Base-by-base conservation (phyloP, 2,888 invertebrate genomes). In the Meiosimyza platycephala region DNA sequence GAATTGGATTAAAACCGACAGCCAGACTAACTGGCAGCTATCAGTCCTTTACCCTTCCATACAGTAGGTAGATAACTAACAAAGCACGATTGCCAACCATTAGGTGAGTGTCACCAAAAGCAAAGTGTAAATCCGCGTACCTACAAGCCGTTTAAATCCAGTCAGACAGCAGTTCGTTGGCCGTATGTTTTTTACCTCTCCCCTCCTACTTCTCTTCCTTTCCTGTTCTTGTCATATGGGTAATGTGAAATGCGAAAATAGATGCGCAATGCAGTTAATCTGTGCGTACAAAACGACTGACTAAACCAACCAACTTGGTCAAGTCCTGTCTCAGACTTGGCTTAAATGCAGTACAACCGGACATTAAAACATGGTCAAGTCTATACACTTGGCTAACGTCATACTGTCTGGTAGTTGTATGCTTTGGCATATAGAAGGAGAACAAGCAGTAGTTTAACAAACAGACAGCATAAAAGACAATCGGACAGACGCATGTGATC, bases 241-340 rank as follows among this genome's bases (percentile, higher is more conserved):
- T 15, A 33, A 33, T 33, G 40, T 60, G 22, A 52, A 48, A 72
- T 63, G 28, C 70, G 54, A 74, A 67, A 55, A 55, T 18, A 67
- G 15, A 59, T 15, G n/a, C 65, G 47, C 55, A 51, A 79, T 79
- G 78, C 79, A 82, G 82, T 79, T 83, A 81, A 83, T 84, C 83
- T 74, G 75, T 63, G 65, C 71, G 67, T 63, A 40, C 9, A 9
- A 40, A 40, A 40, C 40, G 40, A 40, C 55, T 55, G 33, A 59
- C 48, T 47, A 64, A 69, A 59, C 64, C 22, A 28, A 16, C 33
- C 67, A 48, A 64, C 63, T 40, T 60, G 60, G 62, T 33, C 73
- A 70, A 71, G 73, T 69, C 16, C 40, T 33, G 50, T 69, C 57
- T 33, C 6, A n/a, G 52, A 55, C 16, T 69, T 72, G 64, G 60